These are phyloP conservation scores for Andrena flavipes DNA, from an alignment of 2,888 invertebrate genomes.

Conservation along the genomic window DNA sequence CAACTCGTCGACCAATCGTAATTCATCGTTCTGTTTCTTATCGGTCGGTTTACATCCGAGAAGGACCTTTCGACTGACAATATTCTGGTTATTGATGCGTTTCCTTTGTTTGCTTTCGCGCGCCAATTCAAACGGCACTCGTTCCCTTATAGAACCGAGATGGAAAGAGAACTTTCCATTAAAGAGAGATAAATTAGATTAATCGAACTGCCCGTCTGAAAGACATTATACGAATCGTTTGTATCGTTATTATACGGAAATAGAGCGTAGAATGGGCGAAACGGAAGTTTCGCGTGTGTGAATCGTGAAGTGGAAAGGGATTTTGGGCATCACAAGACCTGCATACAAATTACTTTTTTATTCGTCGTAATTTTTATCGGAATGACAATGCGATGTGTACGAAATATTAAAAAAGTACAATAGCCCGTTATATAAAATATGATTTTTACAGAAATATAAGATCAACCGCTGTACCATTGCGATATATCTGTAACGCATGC, in stretches of 20 bases:
- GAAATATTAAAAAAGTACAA: conserved; percentile 84
- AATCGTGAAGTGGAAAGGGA: no score
- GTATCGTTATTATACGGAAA: not conserved
- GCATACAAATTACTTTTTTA: conserved; percentile 80
- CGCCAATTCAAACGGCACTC: conserved; percentile 25
- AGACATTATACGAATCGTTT: not conserved
- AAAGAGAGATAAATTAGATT: not conserved
- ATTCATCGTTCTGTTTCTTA: not conserved
- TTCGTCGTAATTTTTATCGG: conserved; percentile 80
- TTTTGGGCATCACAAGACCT: not conserved
- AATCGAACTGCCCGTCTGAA: not conserved
- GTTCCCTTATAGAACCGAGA: not conserved
- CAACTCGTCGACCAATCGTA: conserved; percentile 44
- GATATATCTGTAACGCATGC: conserved; percentile 73
- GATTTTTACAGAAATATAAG: conserved; percentile 82
- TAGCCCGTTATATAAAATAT: conserved; percentile 85
- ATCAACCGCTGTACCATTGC: conserved; percentile 74
- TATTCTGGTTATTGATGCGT: not conserved
- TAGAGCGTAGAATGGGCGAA: not conserved
- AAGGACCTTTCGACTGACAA: conserved; percentile 13
- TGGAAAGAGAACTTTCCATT: not conserved
- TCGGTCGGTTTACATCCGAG: not conserved
- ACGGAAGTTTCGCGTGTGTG: not conserved
- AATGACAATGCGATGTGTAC: conserved; percentile 82
- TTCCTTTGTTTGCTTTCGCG: conserved; percentile 41